Evolutionary conservation across 2,888 invertebrate species (phyloP), one percentile per base, ranked within the genome.

Genomic region (Sphaerophoria taeniata): DNA sequence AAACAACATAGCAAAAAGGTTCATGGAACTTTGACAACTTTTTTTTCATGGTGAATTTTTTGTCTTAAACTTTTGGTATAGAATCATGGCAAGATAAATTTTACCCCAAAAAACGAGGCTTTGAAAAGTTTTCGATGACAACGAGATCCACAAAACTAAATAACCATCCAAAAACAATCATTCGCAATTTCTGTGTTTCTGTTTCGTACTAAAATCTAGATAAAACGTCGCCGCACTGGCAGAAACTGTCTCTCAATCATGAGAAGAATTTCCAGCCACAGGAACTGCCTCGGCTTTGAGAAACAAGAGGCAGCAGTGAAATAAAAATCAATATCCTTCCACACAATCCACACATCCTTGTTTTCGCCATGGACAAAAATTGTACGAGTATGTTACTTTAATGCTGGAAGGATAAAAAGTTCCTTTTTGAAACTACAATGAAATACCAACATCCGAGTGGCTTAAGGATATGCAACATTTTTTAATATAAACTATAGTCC

Each of bases 391-490:
- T 24, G 24, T 24, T 24, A 24, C 24, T 24, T 24, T 24, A 11
- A 14, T 24, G 12, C 12, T 49, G 11, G 6, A 7, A 36, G 51
- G 49, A 14, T 16, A 34, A 36, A 36, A 34, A 31, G n/a, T 51
- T 65, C 51, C n/a, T 36, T 36, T 36, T 34, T 14, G 36, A 36
- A 65, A 51, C n/a, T 36, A 65, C 49, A 65, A 36, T 36, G 14
- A 36, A 65, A 65, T 24, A 9, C 12, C 65, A 51, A 36, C 51
- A 65, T 65, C 36, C 36, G 49, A 65, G 36, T 65, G 36, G 65
- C 11, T 65, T 65, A 51, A 36, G 51, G 63, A 51, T 24, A 51
- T 36, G 34, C 65, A 65, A 36, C 49, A 1, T 34, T 14, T 34
- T 56, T 33, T 33, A n/a, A 36, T 24, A 34, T 63, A 7, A 33